Evolutionary conservation across 2,888 invertebrate genomes (phyloP).

Genomic region (Xylophagus ater): DNA sequence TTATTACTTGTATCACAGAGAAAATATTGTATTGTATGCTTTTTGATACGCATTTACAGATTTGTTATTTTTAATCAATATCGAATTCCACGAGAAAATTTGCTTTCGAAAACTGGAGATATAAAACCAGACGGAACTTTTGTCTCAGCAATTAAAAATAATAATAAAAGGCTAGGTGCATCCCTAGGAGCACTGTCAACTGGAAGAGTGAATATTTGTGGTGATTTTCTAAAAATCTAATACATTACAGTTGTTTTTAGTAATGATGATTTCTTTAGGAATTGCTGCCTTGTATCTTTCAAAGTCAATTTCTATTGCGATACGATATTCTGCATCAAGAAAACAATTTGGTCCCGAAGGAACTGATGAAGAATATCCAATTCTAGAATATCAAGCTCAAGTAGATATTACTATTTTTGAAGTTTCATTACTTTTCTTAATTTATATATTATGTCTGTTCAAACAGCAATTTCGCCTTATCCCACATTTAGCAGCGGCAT

Average conservation of each 20-base stretch:
- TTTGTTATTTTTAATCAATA: slow-evolving; percentile 71
- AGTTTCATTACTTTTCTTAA: neutral
- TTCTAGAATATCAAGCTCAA: slow-evolving; percentile 86
- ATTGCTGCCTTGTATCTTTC: slow-evolving; percentile 52
- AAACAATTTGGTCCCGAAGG: slow-evolving; percentile 76
- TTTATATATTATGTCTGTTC: slow-evolving; percentile 19
- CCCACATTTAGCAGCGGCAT: slow-evolving; percentile 61
- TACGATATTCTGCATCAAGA: slow-evolving; percentile 76
- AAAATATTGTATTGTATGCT: no score
- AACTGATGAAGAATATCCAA: slow-evolving; percentile 56
- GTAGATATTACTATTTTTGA: slow-evolving; percentile 33
- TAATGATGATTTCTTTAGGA: slow-evolving; percentile 23
- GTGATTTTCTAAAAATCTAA: slow-evolving; percentile 17
- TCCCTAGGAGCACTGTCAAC: slow-evolving; percentile 72
- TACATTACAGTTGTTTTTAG: neutral
- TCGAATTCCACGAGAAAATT: slow-evolving; percentile 62
- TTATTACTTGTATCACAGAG: neutral
- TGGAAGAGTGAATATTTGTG: slow-evolving; percentile 68
- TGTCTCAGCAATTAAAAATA: slow-evolving; percentile 65
- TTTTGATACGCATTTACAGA: slow-evolving; percentile 31
- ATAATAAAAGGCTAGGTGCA: slow-evolving; percentile 72
- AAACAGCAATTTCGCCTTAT: slow-evolving; percentile 64
- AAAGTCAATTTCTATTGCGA: slow-evolving; percentile 70
- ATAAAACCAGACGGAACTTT: slow-evolving; percentile 77
- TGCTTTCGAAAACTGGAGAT: slow-evolving; percentile 78